Evolutionary conservation across 2,113 vertebrate species (phyloP).

Genomic region (Neolamprologus brichardi): DNA sequence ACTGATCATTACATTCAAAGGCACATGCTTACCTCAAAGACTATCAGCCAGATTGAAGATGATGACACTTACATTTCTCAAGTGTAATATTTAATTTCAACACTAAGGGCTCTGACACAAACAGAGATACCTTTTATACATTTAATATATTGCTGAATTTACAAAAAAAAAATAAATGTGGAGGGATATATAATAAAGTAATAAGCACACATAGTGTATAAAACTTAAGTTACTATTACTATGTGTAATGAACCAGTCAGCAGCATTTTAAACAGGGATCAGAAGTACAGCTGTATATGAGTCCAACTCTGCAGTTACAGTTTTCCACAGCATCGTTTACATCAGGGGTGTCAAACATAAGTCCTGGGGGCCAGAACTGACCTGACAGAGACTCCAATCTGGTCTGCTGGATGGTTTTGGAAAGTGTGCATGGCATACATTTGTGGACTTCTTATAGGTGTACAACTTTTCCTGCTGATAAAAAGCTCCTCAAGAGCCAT

Average conservation of each 20-base stretch:
- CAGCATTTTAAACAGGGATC: too few relatives aligned
- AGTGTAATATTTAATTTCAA: neutral
- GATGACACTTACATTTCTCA: neutral
- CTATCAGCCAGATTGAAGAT: neutral
- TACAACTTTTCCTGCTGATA: neutral
- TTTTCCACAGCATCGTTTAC: neutral
- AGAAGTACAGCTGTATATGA: too few relatives aligned
- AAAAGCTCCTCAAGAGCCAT: rapidly evolving
- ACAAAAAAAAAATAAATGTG: too few relatives aligned
- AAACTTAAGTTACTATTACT: too few relatives aligned
- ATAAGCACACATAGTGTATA: too few relatives aligned
- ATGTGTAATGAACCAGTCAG: too few relatives aligned
- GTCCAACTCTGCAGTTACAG: rapidly evolving
- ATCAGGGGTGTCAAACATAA: rapidly evolving
- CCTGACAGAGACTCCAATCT: neutral
- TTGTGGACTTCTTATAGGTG: neutral
- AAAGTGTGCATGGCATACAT: rapidly evolving
- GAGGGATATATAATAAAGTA: too few relatives aligned
- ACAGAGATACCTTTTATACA: neutral
- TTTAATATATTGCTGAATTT: too few relatives aligned
- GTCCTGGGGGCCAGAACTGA: rapidly evolving
- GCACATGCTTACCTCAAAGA: rapidly evolving
- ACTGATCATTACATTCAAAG: neutral
- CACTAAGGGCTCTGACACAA: rapidly evolving
- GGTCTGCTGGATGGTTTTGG: neutral